Percentiles rank a stretch among this genome's conserved stretches.
These are phyloP conservation scores for Lycia hirtaria DNA, from an alignment of 2,888 invertebrate genomes.

Conservation along the genomic window DNA sequence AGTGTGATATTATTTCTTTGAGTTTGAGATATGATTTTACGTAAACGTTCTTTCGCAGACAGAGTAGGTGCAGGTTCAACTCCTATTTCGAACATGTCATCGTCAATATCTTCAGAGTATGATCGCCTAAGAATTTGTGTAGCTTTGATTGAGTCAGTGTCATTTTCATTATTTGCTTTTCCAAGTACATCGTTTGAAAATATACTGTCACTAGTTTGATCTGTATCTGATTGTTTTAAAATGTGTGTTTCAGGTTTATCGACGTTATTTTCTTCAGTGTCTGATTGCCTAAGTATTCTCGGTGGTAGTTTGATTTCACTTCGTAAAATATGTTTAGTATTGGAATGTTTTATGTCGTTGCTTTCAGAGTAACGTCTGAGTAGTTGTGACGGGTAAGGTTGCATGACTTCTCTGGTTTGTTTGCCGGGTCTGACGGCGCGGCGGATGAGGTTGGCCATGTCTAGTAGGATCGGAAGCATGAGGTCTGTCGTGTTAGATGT, in stretches of 20 bases:
- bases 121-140: constrained; percentile 54
- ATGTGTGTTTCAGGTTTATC: neutral
- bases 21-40: constrained; percentile 59
- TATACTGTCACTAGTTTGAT: neutral
- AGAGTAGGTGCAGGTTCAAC: constrained; percentile 51
- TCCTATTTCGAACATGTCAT: constrained; percentile 65
- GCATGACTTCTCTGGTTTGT: constrained; percentile 64
- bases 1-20: constrained; percentile 46
- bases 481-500: constrained; percentile 83
- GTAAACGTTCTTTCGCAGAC: constrained; percentile 43
- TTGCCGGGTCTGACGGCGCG: constrained; percentile 76
- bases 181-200: neutral
- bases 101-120: constrained; percentile 63
- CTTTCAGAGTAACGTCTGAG: constrained; percentile 56
- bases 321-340: neutral
- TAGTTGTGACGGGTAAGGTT: constrained; percentile 37
- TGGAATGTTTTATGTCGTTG: neutral
- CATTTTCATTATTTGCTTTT: neutral
- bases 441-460: constrained; percentile 87
- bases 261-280: constrained; percentile 59
- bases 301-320: neutral
- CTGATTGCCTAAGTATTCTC: constrained; percentile 57
- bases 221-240: neutral
- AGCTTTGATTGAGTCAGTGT: neutral
- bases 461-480: constrained; percentile 87